Percentiles rank a stretch among this genome's conserved stretches.
phyloP scores from a whole-genome alignment of 2,113 vertebrate species.

The Anoura caudifer region DNA sequence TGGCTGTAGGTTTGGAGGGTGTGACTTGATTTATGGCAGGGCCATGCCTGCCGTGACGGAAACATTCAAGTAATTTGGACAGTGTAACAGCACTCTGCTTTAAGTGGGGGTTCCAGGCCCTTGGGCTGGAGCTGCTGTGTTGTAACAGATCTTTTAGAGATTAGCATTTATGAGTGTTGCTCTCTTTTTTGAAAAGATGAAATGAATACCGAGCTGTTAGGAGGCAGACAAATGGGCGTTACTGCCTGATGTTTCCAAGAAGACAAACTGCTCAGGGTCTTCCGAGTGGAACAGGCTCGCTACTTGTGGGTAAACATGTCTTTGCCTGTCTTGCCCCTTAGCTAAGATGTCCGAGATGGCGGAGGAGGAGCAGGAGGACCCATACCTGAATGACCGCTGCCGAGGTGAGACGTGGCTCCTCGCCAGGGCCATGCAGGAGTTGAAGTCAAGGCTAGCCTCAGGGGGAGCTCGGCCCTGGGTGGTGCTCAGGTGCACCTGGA shows the following conservation, averaged over 20 bases:
- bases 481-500: not conserved
- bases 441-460: fast-evolving
- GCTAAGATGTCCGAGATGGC: conserved; percentile 70
- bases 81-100: fast-evolving
- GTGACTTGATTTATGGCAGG: not conserved
- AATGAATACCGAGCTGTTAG: not conserved
- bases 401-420: conserved; percentile 77
- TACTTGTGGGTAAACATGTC: fast-evolving
- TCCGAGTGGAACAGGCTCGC: fast-evolving
- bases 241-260: not conserved
- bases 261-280: fast-evolving
- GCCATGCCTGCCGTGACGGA: not conserved
- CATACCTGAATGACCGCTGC: conserved; percentile 86
- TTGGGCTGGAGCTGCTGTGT: not conserved
- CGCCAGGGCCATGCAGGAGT: fast-evolving
- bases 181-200: not conserved
- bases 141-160: not conserved
- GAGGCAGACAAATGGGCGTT: not conserved
- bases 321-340: conserved; percentile 51
- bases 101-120: fast-evolving
- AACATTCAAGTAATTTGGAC: fast-evolving
- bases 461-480: fast-evolving
- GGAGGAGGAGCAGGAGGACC: conserved; percentile 83
- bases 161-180: too few species aligned
- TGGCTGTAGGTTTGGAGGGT: fast-evolving